Percentiles rank a stretch among this genome's conserved stretches.
Conservation (phyloP, 2,113 vertebrate species). For the Podocnemis expansa region DNA sequence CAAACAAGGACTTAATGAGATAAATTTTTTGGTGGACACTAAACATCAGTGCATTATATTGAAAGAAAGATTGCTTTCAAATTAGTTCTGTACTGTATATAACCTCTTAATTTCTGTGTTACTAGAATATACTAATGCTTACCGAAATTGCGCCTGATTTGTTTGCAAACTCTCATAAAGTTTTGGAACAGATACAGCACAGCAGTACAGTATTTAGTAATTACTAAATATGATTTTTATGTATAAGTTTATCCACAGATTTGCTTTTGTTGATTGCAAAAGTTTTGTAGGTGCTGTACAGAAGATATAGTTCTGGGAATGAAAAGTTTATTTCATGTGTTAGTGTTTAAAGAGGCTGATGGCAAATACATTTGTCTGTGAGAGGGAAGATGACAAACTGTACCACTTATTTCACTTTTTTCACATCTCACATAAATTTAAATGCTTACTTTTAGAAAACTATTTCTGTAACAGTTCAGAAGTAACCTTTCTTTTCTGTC, state of each 20-base stretch:
- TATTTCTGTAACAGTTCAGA: too few species aligned
- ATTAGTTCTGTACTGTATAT: slow-evolving; percentile 2
- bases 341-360: neutral
- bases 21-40: neutral
- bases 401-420: neutral
- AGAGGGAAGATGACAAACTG: neutral
- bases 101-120: neutral
- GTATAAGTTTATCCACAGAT: accelerated
- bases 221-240: neutral
- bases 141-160: neutral
- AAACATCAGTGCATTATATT: neutral
- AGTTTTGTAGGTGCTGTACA: too few species aligned
- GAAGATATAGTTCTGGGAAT: too few species aligned
- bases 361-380: accelerated
- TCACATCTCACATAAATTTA: accelerated
- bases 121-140: neutral
- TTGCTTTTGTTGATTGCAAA: neutral
- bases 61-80: neutral
- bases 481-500: too few species aligned
- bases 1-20: slow-evolving; percentile 17
- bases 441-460: neutral
- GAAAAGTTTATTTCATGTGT: neutral
- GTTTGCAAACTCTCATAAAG: neutral
- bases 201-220: neutral
- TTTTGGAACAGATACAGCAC: neutral